A percentile compares a stretch with the other conserved stretches of the same genome.
These are phyloP conservation scores for Megaptera novaeangliae DNA, from an alignment of 2,113 vertebrate species.

Conservation along the genomic window DNA sequence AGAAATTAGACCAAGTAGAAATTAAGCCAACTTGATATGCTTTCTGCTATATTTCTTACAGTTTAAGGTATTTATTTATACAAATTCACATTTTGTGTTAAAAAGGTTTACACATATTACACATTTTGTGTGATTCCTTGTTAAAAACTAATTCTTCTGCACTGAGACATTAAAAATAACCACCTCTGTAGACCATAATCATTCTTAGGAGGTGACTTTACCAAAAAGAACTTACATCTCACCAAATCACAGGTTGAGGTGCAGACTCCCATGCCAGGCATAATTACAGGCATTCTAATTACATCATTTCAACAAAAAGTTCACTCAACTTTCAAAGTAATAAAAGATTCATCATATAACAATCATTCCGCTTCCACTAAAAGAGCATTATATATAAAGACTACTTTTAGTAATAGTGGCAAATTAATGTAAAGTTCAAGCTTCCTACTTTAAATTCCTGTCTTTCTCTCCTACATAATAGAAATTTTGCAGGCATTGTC, in stretches of 20 bases:
- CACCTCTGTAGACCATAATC: not conserved
- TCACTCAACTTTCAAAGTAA: not conserved
- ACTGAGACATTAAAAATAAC: slow-evolving; percentile 1
- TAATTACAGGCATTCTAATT: not conserved
- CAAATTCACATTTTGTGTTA: not conserved
- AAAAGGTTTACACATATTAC: not conserved
- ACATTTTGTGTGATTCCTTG: not conserved
- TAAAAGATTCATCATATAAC: not conserved
- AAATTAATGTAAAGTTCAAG: slow-evolving; percentile 28
- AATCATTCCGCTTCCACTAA: not conserved
- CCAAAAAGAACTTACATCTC: not conserved
- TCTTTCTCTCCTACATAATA: not conserved
- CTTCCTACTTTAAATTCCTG: not conserved
- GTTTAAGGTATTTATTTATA: not conserved
- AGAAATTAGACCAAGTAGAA: not conserved
- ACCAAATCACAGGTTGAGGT: not conserved
- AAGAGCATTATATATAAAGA: not conserved
- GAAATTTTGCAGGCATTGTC: not conserved
- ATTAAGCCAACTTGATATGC: not conserved
- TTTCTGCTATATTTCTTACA: slow-evolving; percentile 1
- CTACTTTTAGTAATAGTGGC: not conserved
- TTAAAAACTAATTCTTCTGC: not conserved
- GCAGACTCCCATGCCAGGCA: not conserved
- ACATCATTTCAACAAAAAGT: not conserved
- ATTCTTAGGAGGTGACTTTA: not conserved